These are phyloP conservation scores for Fabriciana adippe DNA, from an alignment of 2,888 invertebrate species.

Conservation along the genomic window DNA sequence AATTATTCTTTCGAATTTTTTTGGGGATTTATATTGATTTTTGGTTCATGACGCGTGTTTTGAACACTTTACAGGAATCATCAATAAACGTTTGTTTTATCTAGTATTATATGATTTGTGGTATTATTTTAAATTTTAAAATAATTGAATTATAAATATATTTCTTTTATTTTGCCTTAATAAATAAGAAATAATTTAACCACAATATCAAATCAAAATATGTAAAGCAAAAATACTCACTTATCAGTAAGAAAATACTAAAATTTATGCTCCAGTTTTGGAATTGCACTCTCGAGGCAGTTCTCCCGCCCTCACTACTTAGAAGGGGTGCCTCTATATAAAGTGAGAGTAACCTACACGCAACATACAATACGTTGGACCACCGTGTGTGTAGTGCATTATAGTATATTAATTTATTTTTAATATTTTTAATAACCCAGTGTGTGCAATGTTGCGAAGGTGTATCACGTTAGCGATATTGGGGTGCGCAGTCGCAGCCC, in stretches of 20 bases:
- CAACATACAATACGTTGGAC: constrained; percentile 64
- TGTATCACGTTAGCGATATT: constrained; percentile 67
- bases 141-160: too few relatives aligned
- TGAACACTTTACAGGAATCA: too few relatives aligned
- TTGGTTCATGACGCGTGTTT: too few relatives aligned
- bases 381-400: constrained; percentile 67
- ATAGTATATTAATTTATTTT: constrained; percentile 34
- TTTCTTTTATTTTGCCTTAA: too few relatives aligned
- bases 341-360: constrained; percentile 67
- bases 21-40: too few relatives aligned
- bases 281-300: constrained; percentile 32
- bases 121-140: too few relatives aligned
- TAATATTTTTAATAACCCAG: constrained; percentile 43
- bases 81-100: too few relatives aligned
- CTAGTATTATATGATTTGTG: too few relatives aligned
- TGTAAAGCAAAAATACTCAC: constrained; percentile 18
- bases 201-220: not conserved
- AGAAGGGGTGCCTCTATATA: constrained; percentile 79
- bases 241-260: constrained; percentile 27
- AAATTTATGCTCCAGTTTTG: constrained; percentile 42
- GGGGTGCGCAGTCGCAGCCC: constrained; percentile 64
- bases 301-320: constrained; percentile 56
- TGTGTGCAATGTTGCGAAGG: constrained; percentile 73
- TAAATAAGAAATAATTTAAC: not conserved
- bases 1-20: too few relatives aligned